Base-by-base conservation (phyloP, 2,797 vertebrate species). In the Parauchenoglanis punctatus region DNA sequence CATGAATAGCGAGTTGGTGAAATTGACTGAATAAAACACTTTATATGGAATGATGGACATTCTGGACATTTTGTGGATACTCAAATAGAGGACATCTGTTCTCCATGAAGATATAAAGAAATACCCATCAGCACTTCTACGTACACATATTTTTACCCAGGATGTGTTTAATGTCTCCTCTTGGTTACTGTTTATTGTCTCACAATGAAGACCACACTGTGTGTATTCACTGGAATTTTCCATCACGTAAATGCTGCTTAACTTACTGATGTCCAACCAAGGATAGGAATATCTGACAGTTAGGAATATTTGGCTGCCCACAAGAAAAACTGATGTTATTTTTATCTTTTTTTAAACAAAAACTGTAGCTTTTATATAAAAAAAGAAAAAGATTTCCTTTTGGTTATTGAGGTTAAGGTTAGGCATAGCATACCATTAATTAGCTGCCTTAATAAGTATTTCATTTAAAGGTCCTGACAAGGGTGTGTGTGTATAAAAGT, bases 151-250 rank as follows among this genome's bases (percentile, higher is more conserved):
- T 56, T 80, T 46, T 25, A 1, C 40, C 7, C 7, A 63, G 80
- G 25, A 65, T 18, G 7, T 82, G 61, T 82, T 52, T 82, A 20
- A 82, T 65, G 44, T 52, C n/a, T 82, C 13, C 7, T 82, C 23
- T 81, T 2, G 46, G 46, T 20, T 58, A 56, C 82, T 84, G 83
- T 73, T 84, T 59, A 25, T 59, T 56, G 52, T 84, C n/a, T 10
- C 54, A 59, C 52, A 84, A 4, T 35, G 35, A 35, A 35, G 35
- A 35, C 35, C 35, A 35, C 35, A 72, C 31, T 40, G 65, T 11
- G 67, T 17, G 52, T 25, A 49, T 10, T 70, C 35, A 25, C 18
- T 40, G 68, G 68, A 73, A 73, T 44, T 40, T 72, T 40, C 31
- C 68, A 58, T 4, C 52, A 44, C 23, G 35, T 84, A 84, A 84